phyloP scores from a whole-genome alignment of 2,888 invertebrate genomes.

The Cephus pulcher region DNA sequence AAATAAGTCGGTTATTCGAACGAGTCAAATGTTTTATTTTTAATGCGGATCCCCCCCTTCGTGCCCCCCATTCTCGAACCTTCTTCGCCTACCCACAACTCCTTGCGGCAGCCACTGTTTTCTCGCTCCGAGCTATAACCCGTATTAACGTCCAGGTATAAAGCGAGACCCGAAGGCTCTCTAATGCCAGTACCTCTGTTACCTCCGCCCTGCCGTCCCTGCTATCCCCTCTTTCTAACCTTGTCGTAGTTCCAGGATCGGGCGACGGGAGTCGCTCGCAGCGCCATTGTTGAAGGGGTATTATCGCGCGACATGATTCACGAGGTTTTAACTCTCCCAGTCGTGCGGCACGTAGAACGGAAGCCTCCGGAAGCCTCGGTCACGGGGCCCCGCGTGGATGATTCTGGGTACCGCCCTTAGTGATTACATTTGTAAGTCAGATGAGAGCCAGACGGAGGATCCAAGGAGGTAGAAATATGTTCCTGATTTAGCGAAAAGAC shows the following conservation, averaged over 20 bases:
- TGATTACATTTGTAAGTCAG: conserved; percentile 63
- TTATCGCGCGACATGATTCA: background rate
- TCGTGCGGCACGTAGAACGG: background rate
- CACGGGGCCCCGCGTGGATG: conserved; percentile 30
- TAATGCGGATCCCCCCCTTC: background rate
- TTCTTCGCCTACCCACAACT: background rate
- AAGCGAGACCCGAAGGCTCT: background rate
- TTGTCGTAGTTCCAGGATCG: background rate
- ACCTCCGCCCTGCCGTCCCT: no score
- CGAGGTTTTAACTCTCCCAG: background rate
- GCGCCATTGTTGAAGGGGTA: background rate
- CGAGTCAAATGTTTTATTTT: background rate
- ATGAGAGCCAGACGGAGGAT: conserved; percentile 44
- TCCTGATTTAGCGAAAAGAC: conserved; percentile 18
- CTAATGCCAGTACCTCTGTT: background rate
- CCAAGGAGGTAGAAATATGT: conserved; percentile 18
- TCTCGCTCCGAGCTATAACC: background rate
- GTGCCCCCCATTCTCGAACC: background rate
- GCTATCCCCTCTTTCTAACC: no score
- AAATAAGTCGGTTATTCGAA: background rate
- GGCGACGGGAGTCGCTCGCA: background rate
- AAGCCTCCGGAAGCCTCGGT: conserved; percentile 28
- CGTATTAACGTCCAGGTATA: background rate
- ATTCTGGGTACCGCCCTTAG: conserved; percentile 48
- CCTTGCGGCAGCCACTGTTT: background rate